Evolutionary conservation across 2,888 invertebrate genomes (phyloP).

Genomic region (Drosophila merina): DNA sequence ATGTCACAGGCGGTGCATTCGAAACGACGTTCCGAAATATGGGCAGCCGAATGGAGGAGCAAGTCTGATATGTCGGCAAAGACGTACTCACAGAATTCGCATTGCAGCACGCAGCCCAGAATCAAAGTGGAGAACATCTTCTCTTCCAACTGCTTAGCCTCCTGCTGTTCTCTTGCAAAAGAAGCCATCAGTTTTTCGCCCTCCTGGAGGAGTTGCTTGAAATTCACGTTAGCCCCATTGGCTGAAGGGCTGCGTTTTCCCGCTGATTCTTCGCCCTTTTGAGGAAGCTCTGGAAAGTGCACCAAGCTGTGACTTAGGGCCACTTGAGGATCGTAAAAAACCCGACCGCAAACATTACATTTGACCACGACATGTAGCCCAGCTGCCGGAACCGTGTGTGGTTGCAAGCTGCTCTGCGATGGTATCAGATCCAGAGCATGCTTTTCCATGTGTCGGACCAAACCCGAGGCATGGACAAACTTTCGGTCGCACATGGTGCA

Average conservation of each 20-base stretch:
- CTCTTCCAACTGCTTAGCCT: not conserved
- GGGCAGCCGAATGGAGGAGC: slow-evolving; percentile 79
- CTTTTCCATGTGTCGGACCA: slow-evolving; percentile 83
- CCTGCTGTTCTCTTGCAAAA: slow-evolving; percentile 14
- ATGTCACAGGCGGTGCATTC: slow-evolving; percentile 84
- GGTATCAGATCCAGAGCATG: slow-evolving; percentile 82
- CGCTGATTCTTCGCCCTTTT: not conserved
- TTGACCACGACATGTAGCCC: slow-evolving; percentile 77
- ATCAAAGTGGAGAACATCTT: slow-evolving; percentile 64
- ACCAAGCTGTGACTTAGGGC: slow-evolving; percentile 73
- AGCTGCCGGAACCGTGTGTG: slow-evolving; percentile 39
- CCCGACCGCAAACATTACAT: slow-evolving; percentile 80
- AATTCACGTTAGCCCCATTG: not conserved
- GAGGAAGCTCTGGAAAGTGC: slow-evolving; percentile 57
- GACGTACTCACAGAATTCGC: slow-evolving; percentile 87
- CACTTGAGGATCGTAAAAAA: slow-evolving; percentile 71
- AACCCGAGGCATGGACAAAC: slow-evolving; percentile 83
- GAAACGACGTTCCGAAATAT: slow-evolving; percentile 78
- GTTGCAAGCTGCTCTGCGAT: slow-evolving; percentile 37
- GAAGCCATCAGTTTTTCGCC: slow-evolving; percentile 20
- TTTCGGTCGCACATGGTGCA: slow-evolving; percentile 83
- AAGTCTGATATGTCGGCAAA: slow-evolving; percentile 85
- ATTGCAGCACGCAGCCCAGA: slow-evolving; percentile 84
- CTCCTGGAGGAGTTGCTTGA: slow-evolving; percentile 22
- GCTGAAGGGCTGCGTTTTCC: not conserved